Base-by-base conservation (phyloP, 2,888 invertebrate genomes). In the Myopa testacea region DNA sequence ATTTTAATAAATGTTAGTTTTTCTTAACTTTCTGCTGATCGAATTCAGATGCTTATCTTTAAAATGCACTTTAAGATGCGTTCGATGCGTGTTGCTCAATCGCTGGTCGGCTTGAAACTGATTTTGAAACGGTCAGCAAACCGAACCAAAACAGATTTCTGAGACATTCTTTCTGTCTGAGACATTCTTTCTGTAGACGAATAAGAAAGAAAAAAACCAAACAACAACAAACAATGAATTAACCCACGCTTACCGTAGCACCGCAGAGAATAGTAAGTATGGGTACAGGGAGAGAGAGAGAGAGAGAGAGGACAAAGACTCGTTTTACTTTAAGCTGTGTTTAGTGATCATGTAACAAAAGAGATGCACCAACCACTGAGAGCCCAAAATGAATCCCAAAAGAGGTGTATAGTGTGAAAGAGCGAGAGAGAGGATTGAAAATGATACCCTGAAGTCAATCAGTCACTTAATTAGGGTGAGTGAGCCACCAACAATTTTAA, bases 91-190 rank as follows among this genome's bases (percentile, higher is more conserved):
- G 86, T 85, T 86, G 82, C 85, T 86, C 85, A 86, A 82, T 86
- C 84, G 88, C 82, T 86, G 85, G 88, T 85, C 88, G 87, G 85
- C 85, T 86, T 84, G 84, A 87, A 86, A 89, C 89, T 89, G 87
- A 89, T 86, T 88, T 87, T 82, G 85, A 86, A 87, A 86, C 84
- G 87, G 85, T 86, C 86, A 86, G 80, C 83, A 82, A 77, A 80
- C 3, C 83, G 82, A 84, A 84, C 84, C 85, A 87, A 86, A 85
- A 86, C 84, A 82, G 82, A 83, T 85, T 82, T 84, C 82, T 87
- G 87, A 87, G 85, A 86, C n/a, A n/a, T 86, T 87, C 84, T 84
- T 82, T 77, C 73, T 77, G 73, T 71, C 58, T n/a, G 60, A 78
- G 52, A 55, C 70, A 26, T 69, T 45, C 19, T 62, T 12, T 68